Percentiles rank a stretch among this genome's conserved stretches.
These are phyloP conservation scores for Idaea dimidiata DNA, from an alignment of 2,888 invertebrate genomes.

Conservation along the genomic window DNA sequence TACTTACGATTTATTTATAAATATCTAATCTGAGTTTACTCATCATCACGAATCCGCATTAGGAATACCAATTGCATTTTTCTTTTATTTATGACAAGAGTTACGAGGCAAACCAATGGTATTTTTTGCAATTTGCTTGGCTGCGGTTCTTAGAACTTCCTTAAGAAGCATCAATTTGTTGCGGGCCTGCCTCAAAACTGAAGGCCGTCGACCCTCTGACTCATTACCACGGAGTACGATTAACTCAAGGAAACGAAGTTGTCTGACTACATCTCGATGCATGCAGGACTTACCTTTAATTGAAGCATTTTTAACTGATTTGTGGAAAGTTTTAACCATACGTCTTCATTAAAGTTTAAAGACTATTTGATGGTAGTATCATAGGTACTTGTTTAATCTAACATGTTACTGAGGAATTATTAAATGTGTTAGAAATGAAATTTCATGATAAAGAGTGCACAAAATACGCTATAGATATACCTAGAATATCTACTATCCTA, in stretches of 20 bases:
- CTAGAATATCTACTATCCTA: too few species aligned
- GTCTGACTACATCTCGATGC: constrained; percentile 26
- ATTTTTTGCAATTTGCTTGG: constrained; percentile 41
- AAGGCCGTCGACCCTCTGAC: constrained; percentile 53
- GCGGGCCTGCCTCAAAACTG: constrained; percentile 43
- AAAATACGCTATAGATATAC: too few species aligned
- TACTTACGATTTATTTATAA: too few species aligned
- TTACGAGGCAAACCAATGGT: neutral
- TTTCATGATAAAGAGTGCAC: too few species aligned
- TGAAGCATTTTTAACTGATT: neutral
- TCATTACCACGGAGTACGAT: constrained; percentile 47
- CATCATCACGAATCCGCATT: neutral
- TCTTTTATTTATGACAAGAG: neutral
- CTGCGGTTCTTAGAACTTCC: constrained; percentile 53
- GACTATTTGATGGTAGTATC: too few species aligned
- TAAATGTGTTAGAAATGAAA: too few species aligned
- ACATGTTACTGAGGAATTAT: too few species aligned
- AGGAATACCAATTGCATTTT: neutral
- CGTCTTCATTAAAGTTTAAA: neutral
- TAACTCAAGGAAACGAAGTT: constrained; percentile 43
- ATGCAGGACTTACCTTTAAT: constrained; percentile 4
- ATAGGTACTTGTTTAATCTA: too few species aligned
- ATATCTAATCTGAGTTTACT: neutral
- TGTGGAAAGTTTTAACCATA: neutral
- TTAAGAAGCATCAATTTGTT: constrained; percentile 50